Evolutionary conservation across 1,140 invertebrate genomes (phyloP).

Genomic region (Sinonovacula constricta): DNA sequence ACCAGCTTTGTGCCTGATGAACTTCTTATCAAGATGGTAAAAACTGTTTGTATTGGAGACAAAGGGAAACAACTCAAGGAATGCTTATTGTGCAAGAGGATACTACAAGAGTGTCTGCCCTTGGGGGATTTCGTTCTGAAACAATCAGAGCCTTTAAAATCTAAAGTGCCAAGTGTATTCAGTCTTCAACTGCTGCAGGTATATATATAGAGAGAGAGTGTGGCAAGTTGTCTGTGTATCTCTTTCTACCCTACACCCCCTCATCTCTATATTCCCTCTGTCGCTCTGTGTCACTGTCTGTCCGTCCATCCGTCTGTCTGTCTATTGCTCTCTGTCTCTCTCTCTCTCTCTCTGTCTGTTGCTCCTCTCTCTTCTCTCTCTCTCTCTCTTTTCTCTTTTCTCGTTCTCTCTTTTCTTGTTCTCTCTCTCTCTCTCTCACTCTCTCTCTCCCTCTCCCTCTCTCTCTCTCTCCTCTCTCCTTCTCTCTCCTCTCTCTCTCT

Average conservation of each 20-base stretch:
- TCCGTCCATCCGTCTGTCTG: no score
- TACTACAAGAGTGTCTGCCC: conserved; percentile 60
- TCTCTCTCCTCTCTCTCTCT: background rate
- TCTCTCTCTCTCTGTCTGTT: background rate
- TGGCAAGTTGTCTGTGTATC: background rate
- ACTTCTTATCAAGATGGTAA: conserved; percentile 53
- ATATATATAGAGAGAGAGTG: background rate
- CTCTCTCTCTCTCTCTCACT: background rate
- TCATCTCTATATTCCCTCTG: background rate
- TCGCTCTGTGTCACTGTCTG: no score
- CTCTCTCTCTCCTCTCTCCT: background rate
- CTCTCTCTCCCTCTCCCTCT: background rate
- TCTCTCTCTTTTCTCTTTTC: no score
- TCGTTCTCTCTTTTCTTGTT: no score
- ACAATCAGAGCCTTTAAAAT: conserved; percentile 21
- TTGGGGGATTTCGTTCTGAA: conserved; percentile 45
- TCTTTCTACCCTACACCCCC: background rate
- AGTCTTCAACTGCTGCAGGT: conserved; percentile 39
- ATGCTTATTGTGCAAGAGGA: conserved; percentile 64
- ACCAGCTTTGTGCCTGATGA: conserved; percentile 51
- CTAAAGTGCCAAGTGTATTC: conserved; percentile 31
- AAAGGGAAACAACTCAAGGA: conserved; percentile 59
- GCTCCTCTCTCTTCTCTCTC: background rate
- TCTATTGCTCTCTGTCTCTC: no score
- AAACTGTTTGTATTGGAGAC: conserved; percentile 52